phyloP scores from a whole-genome alignment of 2,888 invertebrate genomes.

The Octonoba sinensis region DNA sequence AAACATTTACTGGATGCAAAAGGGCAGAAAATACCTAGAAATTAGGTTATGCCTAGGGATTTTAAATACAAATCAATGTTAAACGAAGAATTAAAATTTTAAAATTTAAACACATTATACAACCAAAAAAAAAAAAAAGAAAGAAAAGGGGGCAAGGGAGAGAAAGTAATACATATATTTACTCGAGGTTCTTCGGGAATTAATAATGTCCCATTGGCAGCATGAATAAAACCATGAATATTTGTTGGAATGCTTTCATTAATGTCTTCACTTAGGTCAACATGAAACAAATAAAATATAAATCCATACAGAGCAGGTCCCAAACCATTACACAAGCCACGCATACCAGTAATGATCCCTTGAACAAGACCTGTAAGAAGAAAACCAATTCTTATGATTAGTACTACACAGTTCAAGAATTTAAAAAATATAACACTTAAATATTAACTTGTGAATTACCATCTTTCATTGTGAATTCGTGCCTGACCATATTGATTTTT shows the following conservation, averaged over 20 bases:
- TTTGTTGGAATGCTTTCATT: slow-evolving; percentile 42
- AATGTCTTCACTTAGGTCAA: slow-evolving; percentile 88
- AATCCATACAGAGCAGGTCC: slow-evolving; percentile 99
- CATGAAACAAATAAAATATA: slow-evolving; percentile 98
- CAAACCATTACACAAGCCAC: slow-evolving; percentile 96
- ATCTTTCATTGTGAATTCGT: too few species aligned
- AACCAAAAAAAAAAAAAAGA: neutral
- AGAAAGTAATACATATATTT: slow-evolving; percentile 1
- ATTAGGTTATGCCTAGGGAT: too few species aligned
- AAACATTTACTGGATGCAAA: too few species aligned
- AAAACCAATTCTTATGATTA: neutral
- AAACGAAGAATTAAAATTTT: too few species aligned
- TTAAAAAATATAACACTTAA: too few species aligned
- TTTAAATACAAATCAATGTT: too few species aligned
- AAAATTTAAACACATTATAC: too few species aligned
- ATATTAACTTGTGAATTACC: too few species aligned
- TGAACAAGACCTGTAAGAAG: slow-evolving; percentile 81
- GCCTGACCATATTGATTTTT: too few species aligned
- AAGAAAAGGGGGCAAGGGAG: neutral
- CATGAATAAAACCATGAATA: slow-evolving; percentile 49
- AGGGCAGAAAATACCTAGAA: too few species aligned
- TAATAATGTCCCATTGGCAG: slow-evolving; percentile 50
- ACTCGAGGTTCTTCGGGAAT: slow-evolving; percentile 59
- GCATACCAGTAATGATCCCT: slow-evolving; percentile 98
- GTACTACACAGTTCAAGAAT: too few species aligned